phyloP scores from a whole-genome alignment of 2,113 vertebrate species.

The Steatornis caripensis region DNA sequence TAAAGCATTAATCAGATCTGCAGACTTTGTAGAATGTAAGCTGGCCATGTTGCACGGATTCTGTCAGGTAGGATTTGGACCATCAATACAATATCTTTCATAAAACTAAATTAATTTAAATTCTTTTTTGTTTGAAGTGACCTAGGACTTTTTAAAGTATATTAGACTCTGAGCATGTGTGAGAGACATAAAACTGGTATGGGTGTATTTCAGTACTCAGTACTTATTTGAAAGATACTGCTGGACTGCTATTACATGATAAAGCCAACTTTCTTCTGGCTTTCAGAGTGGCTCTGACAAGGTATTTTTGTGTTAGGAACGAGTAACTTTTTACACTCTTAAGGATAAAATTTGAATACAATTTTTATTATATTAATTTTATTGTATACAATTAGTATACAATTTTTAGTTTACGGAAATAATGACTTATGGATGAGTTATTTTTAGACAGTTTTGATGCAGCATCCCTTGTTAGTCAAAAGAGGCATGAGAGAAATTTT shows the following conservation, averaged over 20 bases:
- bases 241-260: neutral
- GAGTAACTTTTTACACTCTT: neutral
- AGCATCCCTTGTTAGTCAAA: neutral
- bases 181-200: neutral
- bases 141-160: neutral
- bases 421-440: conserved; percentile 10
- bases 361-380: no score
- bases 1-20: neutral
- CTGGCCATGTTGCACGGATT: neutral
- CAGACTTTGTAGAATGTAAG: neutral
- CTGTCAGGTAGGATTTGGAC: neutral
- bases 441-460: conserved; percentile 19
- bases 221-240: neutral
- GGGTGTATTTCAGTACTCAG: neutral
- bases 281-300: neutral
- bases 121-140: neutral
- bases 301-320: neutral
- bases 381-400: no score
- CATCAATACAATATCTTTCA: neutral
- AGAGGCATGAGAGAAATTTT: neutral
- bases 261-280: neutral
- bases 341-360: neutral
- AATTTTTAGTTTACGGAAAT: conserved; percentile 18
- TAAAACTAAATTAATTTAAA: neutral
- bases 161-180: neutral